Conservation (phyloP, 2,113 vertebrate species). For the Cettia cetti region DNA sequence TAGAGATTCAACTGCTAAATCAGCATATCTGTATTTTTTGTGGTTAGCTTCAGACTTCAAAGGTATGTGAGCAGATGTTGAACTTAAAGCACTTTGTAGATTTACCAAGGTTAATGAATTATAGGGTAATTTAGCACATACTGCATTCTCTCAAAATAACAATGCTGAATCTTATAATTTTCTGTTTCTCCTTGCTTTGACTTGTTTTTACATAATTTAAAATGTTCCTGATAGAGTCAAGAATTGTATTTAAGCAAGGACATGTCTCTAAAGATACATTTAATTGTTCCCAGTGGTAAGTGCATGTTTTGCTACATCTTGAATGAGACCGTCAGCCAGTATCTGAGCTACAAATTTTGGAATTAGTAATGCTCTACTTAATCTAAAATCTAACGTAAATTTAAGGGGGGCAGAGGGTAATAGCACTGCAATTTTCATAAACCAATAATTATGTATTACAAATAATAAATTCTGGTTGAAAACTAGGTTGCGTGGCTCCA, state of each 20-base stretch:
- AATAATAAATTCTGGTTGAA: background rate
- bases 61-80: background rate
- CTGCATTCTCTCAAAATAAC: background rate
- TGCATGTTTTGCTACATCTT: background rate
- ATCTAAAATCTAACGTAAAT: background rate
- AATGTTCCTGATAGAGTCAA: background rate
- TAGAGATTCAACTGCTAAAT: background rate
- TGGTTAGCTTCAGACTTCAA: background rate
- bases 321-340: background rate
- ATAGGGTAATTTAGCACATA: background rate
- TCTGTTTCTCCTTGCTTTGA: background rate
- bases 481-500: background rate
- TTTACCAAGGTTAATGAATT: background rate
- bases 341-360: background rate
- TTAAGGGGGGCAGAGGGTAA: rapidly evolving
- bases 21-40: background rate
- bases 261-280: background rate
- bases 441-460: background rate
- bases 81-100: background rate
- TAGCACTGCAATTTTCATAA: background rate
- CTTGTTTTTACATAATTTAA: background rate
- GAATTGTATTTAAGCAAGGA: background rate
- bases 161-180: background rate
- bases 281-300: background rate
- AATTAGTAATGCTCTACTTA: background rate